Conservation (phyloP, 2,888 invertebrate species). For the Athripsodes cinereus region DNA sequence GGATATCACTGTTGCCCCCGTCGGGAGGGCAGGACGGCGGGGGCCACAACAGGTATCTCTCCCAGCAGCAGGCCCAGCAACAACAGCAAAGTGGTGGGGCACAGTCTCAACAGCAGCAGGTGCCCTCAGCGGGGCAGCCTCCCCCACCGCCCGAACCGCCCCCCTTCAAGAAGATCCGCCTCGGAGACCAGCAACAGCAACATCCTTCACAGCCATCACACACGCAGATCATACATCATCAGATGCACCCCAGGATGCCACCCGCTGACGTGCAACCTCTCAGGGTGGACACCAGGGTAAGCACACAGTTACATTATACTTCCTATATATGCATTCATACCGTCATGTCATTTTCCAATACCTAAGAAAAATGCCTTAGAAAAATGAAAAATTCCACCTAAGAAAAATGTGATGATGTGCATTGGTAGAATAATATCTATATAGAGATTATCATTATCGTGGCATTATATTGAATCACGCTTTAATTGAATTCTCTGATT, state of each 20-base stretch:
- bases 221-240: slow-evolving; percentile 31
- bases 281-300: slow-evolving; percentile 61
- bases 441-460: too few relatives aligned
- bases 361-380: too few relatives aligned
- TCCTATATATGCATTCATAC: too few relatives aligned
- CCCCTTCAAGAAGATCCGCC: slow-evolving; percentile 62
- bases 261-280: slow-evolving; percentile 53
- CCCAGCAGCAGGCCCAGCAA: slow-evolving; percentile 42
- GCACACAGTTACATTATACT: slow-evolving; percentile 27
- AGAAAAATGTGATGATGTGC: too few relatives aligned
- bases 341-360: too few relatives aligned
- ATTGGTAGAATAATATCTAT: too few relatives aligned
- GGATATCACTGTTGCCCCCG: slow-evolving; percentile 64
- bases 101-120: slow-evolving; percentile 29
- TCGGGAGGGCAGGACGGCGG: slow-evolving; percentile 38
- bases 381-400: too few relatives aligned
- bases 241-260: slow-evolving; percentile 37
- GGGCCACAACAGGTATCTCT: slow-evolving; percentile 46
- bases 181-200: slow-evolving; percentile 40
- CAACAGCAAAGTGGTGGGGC: slow-evolving; percentile 28
- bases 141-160: slow-evolving; percentile 48
- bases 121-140: slow-evolving; percentile 33
- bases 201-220: slow-evolving; percentile 33
- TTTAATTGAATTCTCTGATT: too few relatives aligned
- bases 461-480: too few relatives aligned